Evolutionary conservation across 1,140 invertebrate species (phyloP).

Genomic region (Drosophila mayri): DNA sequence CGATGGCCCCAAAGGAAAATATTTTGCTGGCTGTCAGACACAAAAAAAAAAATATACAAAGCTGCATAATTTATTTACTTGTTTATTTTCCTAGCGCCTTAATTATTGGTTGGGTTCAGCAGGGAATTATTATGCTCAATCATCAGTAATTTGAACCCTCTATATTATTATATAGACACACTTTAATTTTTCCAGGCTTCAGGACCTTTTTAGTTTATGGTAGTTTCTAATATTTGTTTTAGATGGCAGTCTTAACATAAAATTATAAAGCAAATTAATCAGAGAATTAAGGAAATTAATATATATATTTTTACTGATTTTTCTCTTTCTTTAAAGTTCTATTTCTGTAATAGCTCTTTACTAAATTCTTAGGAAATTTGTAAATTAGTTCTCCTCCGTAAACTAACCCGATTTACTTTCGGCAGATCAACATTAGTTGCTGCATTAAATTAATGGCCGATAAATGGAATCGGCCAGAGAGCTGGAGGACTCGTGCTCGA

Average conservation of each 20-base stretch:
- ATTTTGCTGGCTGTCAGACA: background rate
- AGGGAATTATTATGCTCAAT: background rate
- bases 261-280: background rate
- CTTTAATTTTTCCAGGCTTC: constrained; percentile 38
- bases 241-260: background rate
- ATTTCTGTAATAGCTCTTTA: background rate
- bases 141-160: background rate
- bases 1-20: constrained; percentile 13
- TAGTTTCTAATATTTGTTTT: background rate
- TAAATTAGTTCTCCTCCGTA: constrained; percentile 19
- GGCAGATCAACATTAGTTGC: constrained; percentile 42
- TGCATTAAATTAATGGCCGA: constrained; percentile 42
- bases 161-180: constrained; percentile 21
- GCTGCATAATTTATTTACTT: background rate
- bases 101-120: constrained; percentile 9
- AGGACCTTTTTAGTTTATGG: constrained; percentile 29
- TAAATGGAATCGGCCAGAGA: constrained; percentile 28
- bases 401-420: constrained; percentile 31
- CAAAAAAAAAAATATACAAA: background rate
- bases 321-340: background rate
- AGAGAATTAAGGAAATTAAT: background rate
- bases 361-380: background rate
- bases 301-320: background rate
- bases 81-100: constrained; percentile 32
- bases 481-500: background rate